Base-by-base conservation (phyloP, 2,113 vertebrate genomes). In the Prolemur simus region DNA sequence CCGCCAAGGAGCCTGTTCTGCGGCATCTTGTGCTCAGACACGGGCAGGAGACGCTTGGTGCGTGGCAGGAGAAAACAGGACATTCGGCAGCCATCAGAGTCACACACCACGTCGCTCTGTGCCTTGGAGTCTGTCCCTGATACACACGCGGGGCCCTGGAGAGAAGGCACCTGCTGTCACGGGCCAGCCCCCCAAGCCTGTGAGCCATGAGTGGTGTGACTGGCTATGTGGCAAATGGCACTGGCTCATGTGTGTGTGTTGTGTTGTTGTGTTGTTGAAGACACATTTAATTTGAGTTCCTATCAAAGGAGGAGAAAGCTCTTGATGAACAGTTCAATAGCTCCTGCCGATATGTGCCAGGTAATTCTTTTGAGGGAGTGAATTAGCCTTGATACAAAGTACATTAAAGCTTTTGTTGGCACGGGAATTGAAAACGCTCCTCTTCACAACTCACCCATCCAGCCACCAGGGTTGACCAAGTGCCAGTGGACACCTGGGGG, bases 1-100 rank as follows among this genome's bases (percentile, higher is more conserved):
- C 54, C 54, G 66, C 25, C 15, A 7, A 29, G 69, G 47, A 52
- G 32, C 14, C 34, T 1, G 23, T 23, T 29, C 6, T 0, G 1
- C 6, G 3, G 10, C 12, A 27, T 27, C 74, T 23, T 0, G 0
- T 0, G 1, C n/a, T 34, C 23, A 32, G 78, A 68, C 0, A 0
- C 25, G 29, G 80, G 25, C 2, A 1, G 27, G 2, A 39, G 45
- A 1, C 18, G 0, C 29, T 0, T 23, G 15, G 11, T 45, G 6
- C 0, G 0, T 15, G 56, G 37, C 10, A 3, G 71, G 60, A 45
- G 29, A 47, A 17, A 17, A 13, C 7, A 11, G 6, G 52, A 47
- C n/a, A 8, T 3, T 0, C 0, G 52, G 13, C 10, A 47, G 68
- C 8, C 23, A 1, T 15, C 9, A 3, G 25, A 11, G 49, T 73